Evolutionary conservation across 92 coral and sea anemone genomes (phyloP).

Genomic region (Heliopora coerulea): DNA sequence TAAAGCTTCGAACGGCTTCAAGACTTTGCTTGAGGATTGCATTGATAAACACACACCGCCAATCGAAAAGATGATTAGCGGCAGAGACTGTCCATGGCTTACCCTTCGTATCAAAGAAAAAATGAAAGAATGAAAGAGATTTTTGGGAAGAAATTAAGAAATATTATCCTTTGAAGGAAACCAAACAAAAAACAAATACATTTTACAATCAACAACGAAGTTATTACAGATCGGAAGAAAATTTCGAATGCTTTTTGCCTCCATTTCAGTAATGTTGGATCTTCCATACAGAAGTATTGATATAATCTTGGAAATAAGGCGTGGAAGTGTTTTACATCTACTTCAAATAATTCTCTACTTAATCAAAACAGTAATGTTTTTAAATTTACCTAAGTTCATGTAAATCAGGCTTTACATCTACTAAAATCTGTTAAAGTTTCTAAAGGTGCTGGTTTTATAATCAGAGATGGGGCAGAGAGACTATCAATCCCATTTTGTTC

Average conservation of each 20-base stretch:
- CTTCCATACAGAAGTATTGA: neutral
- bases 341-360: no score
- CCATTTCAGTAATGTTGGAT: neutral
- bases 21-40: neutral
- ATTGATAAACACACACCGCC: slow-evolving; percentile 16
- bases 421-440: no score
- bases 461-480: no score
- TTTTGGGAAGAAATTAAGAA: slow-evolving; percentile 14
- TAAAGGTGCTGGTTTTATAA: no score
- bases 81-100: slow-evolving; percentile 13
- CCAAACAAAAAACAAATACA: neutral
- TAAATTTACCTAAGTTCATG: no score
- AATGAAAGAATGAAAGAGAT: neutral
- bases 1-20: slow-evolving; percentile 1
- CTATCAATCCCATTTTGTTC: no score
- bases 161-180: slow-evolving; percentile 10
- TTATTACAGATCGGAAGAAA: neutral
- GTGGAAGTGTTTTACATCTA: no score
- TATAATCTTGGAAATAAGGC: no score
- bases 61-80: slow-evolving; percentile 1
- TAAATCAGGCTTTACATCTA: no score
- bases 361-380: no score
- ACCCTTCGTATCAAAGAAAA: neutral
- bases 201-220: neutral
- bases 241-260: slow-evolving; percentile 15